Conservation (phyloP, 2,113 vertebrate genomes). For the Taxidea taxus region DNA sequence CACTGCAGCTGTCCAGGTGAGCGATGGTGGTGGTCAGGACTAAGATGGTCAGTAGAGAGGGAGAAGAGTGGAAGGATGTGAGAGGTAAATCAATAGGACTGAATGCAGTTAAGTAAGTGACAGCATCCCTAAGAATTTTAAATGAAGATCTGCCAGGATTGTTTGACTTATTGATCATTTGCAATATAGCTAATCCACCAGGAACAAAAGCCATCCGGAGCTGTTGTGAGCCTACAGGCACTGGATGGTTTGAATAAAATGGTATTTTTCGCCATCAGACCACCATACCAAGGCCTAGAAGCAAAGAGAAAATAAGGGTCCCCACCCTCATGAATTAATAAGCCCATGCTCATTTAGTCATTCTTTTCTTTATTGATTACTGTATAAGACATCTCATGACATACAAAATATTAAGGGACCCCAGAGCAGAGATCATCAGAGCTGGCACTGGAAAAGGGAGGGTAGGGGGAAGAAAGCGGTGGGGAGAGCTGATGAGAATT, state of each 20-base stretch:
- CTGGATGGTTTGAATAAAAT: background rate
- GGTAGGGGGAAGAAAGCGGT: rapidly evolving
- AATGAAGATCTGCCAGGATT: background rate
- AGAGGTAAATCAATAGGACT: background rate
- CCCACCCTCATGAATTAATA: background rate
- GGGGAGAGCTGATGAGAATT: background rate
- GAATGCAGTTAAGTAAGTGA: background rate
- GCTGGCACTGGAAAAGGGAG: background rate
- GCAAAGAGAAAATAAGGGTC: background rate
- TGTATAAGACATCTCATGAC: background rate
- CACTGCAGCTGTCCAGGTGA: background rate
- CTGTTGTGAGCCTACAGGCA: background rate
- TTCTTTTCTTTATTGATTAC: background rate
- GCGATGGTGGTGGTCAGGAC: background rate
- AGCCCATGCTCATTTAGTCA: background rate
- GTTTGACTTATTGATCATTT: background rate
- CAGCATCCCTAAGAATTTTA: background rate
- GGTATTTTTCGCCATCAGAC: background rate
- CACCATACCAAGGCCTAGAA: background rate
- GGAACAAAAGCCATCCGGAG: background rate
- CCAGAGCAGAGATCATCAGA: background rate
- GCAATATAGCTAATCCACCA: background rate
- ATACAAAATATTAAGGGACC: background rate
- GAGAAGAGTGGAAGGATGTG: background rate
- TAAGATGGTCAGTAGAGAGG: background rate